Evolutionary conservation across 2,888 invertebrate genomes (phyloP).

Genomic region (Zhengitettix transpicula): DNA sequence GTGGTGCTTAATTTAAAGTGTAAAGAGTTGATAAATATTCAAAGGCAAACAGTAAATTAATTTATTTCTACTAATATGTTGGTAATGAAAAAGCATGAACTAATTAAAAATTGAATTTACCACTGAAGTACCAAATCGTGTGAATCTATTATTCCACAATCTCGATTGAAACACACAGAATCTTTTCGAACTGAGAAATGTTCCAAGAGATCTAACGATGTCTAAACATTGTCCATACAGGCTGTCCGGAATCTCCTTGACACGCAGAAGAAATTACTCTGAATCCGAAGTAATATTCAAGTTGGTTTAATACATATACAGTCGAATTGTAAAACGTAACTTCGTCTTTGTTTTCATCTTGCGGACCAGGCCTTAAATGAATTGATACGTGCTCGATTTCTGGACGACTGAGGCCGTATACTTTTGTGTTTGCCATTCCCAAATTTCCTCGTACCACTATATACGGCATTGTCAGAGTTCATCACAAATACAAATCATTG

Average conservation of each 20-base stretch:
- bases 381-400: slow-evolving; percentile 12
- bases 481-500: no score
- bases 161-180: no score
- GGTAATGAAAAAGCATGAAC: no score
- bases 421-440: slow-evolving; percentile 17
- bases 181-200: no score
- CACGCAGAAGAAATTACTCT: slow-evolving; percentile 13
- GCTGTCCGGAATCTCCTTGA: slow-evolving; percentile 13
- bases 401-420: slow-evolving; percentile 15
- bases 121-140: no score
- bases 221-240: slow-evolving; percentile 13
- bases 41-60: no score
- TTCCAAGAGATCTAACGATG: background rate
- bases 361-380: slow-evolving; percentile 13
- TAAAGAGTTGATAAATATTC: no score
- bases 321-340: slow-evolving; percentile 17
- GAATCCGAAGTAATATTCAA: slow-evolving; percentile 17
- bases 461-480: slow-evolving; percentile 13
- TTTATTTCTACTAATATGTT: no score
- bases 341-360: slow-evolving; percentile 15
- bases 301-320: slow-evolving; percentile 17
- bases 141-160: no score
- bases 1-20: no score
- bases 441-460: slow-evolving; percentile 16
- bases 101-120: no score